Evolutionary conservation across 2,888 invertebrate genomes (phyloP).

Genomic region (Tinea pellionella): DNA sequence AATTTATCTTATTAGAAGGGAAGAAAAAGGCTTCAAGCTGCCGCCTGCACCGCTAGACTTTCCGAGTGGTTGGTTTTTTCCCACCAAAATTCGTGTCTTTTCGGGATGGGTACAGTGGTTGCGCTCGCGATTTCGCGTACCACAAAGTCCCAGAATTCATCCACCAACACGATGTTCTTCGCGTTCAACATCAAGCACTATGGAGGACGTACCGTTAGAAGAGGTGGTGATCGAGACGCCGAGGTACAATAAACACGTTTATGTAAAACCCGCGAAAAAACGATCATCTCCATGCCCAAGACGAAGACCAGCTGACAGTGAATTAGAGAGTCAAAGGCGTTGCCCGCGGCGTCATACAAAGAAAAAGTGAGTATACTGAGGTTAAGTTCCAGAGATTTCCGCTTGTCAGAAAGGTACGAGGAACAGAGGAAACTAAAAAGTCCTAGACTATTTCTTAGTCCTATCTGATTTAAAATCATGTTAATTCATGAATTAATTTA

Average conservation of each 20-base stretch:
- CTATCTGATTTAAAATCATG: too few species aligned
- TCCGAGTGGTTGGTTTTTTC: conserved; percentile 24
- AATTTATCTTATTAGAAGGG: neutral
- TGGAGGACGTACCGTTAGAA: neutral
- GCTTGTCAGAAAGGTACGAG: too few species aligned
- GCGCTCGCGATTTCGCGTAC: conserved; percentile 53
- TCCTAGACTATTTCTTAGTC: too few species aligned
- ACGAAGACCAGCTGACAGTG: conserved; percentile 45
- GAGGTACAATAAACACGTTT: too few species aligned
- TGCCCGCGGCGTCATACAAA: conserved; percentile 42
- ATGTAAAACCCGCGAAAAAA: too few species aligned
- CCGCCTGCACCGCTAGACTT: neutral
- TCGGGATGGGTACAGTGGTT: conserved; percentile 62
- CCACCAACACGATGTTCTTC: neutral
- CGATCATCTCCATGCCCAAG: conserved; percentile 28
- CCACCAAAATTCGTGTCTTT: conserved; percentile 59
- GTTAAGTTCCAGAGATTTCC: too few species aligned
- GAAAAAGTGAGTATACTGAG: conserved; percentile 33
- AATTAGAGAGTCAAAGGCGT: conserved; percentile 49
- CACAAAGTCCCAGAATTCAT: conserved; percentile 45
- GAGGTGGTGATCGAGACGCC: neutral
- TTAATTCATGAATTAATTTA: too few species aligned
- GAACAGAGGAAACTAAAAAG: too few species aligned
- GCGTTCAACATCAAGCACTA: neutral
- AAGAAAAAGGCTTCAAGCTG: conserved; percentile 21